Conservation (phyloP, 2,113 vertebrate species). For the Danio rerio region GRCz12tu NC_133191.1:6504001-6504500, state of each 20-base stretch:
- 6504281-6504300: conserved; percentile 38
- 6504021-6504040: conserved; percentile 50
- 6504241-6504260: conserved; percentile 33
- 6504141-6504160: conserved; percentile 36
- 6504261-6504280: conserved; percentile 37
- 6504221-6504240: conserved; percentile 40
- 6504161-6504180: conserved; percentile 43
- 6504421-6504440: conserved; percentile 30
- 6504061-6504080: conserved; percentile 45
- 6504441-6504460: conserved; percentile 12
- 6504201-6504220: conserved; percentile 20
- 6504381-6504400: conserved; percentile 42
- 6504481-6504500: conserved; percentile 7
- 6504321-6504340: conserved; percentile 45
- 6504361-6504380: conserved; percentile 2
- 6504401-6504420: conserved; percentile 5
- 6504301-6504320: conserved; percentile 17
- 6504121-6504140: conserved; percentile 50
- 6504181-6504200: conserved; percentile 43
- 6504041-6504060: conserved; percentile 21
- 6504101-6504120: conserved; percentile 42
- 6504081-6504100: conserved; percentile 58
- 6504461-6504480: conserved; percentile 30
- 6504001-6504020: conserved; percentile 16
- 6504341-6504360: background rate